phyloP scores from a whole-genome alignment of 2,888 invertebrate genomes.

The Cabera pusaria region DNA sequence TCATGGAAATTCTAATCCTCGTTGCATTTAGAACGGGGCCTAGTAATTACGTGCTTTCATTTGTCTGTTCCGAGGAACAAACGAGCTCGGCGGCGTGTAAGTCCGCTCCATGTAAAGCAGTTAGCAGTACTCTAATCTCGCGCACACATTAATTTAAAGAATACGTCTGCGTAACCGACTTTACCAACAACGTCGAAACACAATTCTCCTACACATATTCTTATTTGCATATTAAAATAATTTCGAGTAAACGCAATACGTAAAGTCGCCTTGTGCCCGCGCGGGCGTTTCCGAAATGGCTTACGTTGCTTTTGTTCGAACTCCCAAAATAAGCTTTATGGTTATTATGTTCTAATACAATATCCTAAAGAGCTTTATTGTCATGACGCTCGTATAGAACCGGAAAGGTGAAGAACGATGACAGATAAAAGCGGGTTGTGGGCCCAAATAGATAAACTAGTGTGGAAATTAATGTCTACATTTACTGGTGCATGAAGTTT shows the following conservation, averaged over 20 bases:
- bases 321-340: conserved; percentile 55
- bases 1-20: conserved; percentile 81
- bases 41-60: conserved; percentile 83
- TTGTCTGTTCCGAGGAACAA: conserved; percentile 79
- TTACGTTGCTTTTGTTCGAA: conserved; percentile 42
- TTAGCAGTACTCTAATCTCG: conserved; percentile 81
- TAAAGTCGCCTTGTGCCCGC: conserved; percentile 69
- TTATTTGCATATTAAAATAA: conserved; percentile 84
- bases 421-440: conserved; percentile 82
- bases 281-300: conserved; percentile 45
- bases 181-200: conserved; percentile 75
- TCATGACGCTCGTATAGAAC: conserved; percentile 58
- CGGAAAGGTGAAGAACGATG: conserved; percentile 66
- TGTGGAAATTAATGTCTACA: conserved; percentile 84
- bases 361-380: conserved; percentile 39
- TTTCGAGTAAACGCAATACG: conserved; percentile 81
- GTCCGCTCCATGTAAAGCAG: conserved; percentile 79
- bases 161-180: conserved; percentile 79
- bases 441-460: conserved; percentile 83
- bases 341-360: conserved; percentile 41
- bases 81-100: conserved; percentile 69
- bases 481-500: conserved; percentile 83
- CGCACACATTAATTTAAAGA: conserved; percentile 81
- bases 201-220: conserved; percentile 81
- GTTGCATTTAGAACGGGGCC: conserved; percentile 81